Percentiles rank a stretch among this genome's conserved stretches.
phyloP scores from a whole-genome alignment of 2,797 vertebrate genomes.

The Babyrousa celebensis region DNA sequence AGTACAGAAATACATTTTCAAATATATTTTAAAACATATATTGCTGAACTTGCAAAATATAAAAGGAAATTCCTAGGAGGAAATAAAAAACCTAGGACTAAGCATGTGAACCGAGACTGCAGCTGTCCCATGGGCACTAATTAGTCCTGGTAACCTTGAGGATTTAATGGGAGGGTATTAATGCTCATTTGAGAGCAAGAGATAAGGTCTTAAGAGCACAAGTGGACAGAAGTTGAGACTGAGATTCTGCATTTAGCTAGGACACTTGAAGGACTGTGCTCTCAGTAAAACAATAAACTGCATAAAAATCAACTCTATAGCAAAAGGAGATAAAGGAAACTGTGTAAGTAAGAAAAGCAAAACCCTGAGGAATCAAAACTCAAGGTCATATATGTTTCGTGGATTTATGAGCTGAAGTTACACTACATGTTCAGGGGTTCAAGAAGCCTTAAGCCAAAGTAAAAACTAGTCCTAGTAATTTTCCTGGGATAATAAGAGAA shows the following conservation, averaged over 20 bases:
- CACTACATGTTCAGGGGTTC: not conserved
- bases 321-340: not conserved
- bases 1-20: slow-evolving; percentile 55
- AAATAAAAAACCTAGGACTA: not conserved
- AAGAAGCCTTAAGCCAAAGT: not conserved
- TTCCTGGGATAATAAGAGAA: not conserved
- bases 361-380: slow-evolving; percentile 55
- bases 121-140: not conserved
- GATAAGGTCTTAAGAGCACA: not conserved
- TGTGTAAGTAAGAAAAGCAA: slow-evolving; percentile 1
- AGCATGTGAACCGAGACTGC: not conserved
- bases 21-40: slow-evolving; percentile 60
- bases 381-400: not conserved
- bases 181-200: not conserved
- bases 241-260: not conserved
- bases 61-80: slow-evolving; percentile 60
- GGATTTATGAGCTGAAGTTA: not conserved
- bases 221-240: not conserved
- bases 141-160: not conserved
- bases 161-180: not conserved
- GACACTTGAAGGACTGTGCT: not conserved
- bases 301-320: not conserved
- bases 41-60: slow-evolving; percentile 27
- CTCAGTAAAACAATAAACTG: slow-evolving; percentile 11
- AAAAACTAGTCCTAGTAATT: not conserved